Percentiles rank a stretch among this genome's conserved stretches.
Evolutionary conservation across 2,888 invertebrate species (phyloP).

Genomic region (Fragum sueziense): DNA sequence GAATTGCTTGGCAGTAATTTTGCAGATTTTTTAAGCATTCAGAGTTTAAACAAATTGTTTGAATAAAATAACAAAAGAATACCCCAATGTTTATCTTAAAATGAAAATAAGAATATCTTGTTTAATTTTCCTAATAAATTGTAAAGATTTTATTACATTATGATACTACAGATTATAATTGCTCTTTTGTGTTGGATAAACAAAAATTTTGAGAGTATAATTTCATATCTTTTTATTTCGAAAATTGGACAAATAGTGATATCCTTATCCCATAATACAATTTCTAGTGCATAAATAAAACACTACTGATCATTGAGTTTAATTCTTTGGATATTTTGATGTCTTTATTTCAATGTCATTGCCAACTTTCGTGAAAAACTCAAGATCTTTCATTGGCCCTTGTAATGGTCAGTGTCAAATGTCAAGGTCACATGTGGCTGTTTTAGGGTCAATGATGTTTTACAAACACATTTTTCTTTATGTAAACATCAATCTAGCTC

Average conservation of each 20-base stretch:
- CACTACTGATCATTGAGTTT: too few species aligned
- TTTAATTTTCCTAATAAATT: conserved; percentile 20
- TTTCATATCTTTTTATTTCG: conserved; percentile 39
- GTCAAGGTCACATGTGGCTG: too few species aligned
- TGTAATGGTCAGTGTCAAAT: too few species aligned
- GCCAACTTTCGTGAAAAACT: too few species aligned
- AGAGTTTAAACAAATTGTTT: conserved; percentile 29
- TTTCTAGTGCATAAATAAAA: too few species aligned
- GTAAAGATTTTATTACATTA: conserved; percentile 17
- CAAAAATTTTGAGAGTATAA: conserved; percentile 23
- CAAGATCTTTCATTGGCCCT: too few species aligned
- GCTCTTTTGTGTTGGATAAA: conserved; percentile 9
- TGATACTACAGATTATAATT: conserved; percentile 20
- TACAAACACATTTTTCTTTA: not conserved
- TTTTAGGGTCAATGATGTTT: too few species aligned
- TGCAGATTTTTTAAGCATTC: conserved; percentile 15
- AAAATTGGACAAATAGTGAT: not conserved
- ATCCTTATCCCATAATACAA: not conserved
- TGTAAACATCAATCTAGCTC: too few species aligned
- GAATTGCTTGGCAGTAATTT: too few species aligned
- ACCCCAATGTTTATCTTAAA: conserved; percentile 35
- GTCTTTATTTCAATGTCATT: too few species aligned
- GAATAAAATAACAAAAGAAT: conserved; percentile 42
- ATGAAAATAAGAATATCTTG: conserved; percentile 19
- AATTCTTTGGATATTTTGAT: too few species aligned